These are phyloP conservation scores for Dipodomys spectabilis DNA, from an alignment of 2,113 vertebrate genomes.

Conservation along the genomic window DNA sequence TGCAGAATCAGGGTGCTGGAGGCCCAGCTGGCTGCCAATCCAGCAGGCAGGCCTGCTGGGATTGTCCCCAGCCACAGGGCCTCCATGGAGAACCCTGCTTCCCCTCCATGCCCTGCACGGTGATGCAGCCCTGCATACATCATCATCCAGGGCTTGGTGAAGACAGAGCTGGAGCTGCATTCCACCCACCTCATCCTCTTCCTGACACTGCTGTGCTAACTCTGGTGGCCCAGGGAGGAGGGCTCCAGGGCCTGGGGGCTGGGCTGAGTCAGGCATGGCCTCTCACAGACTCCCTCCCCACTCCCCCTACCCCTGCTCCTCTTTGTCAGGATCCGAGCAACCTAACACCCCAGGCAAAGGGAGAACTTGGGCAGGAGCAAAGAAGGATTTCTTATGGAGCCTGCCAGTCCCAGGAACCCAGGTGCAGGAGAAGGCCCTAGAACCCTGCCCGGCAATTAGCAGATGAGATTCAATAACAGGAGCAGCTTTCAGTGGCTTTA, in stretches of 20 bases:
- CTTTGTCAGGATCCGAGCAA: conserved; percentile 93
- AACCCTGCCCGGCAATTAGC: conserved; percentile 78
- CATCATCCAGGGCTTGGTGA: conserved; percentile 51
- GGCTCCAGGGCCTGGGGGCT: conserved; percentile 2
- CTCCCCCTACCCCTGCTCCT: conserved; percentile 80
- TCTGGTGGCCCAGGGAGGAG: conserved; percentile 69
- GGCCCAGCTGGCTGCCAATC: rapidly evolving
- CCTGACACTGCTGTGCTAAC: conserved; percentile 73
- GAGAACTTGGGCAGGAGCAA: conserved; percentile 76
- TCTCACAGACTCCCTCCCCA: conserved; percentile 46
- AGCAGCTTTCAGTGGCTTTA: conserved; percentile 85
- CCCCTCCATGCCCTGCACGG: rapidly evolving
- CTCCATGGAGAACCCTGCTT: rapidly evolving
- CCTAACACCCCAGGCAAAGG: conserved; percentile 92
- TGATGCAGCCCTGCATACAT: not conserved
- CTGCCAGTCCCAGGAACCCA: conserved; percentile 89
- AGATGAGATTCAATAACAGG: conserved; percentile 79
- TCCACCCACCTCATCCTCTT: conserved; percentile 3
- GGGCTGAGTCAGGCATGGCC: conserved; percentile 55
- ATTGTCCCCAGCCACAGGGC: not conserved
- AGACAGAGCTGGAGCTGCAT: conserved; percentile 69
- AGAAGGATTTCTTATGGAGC: conserved; percentile 89
- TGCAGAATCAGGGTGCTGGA: rapidly evolving
- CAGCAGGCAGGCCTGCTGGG: rapidly evolving
- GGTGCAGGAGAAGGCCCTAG: conserved; percentile 85